Evolutionary conservation across 53 echinoderm and acorn worm species (phyloP), one percentile per base, ranked within the genome.

Genomic region (Temnopleurus reevesii): DNA sequence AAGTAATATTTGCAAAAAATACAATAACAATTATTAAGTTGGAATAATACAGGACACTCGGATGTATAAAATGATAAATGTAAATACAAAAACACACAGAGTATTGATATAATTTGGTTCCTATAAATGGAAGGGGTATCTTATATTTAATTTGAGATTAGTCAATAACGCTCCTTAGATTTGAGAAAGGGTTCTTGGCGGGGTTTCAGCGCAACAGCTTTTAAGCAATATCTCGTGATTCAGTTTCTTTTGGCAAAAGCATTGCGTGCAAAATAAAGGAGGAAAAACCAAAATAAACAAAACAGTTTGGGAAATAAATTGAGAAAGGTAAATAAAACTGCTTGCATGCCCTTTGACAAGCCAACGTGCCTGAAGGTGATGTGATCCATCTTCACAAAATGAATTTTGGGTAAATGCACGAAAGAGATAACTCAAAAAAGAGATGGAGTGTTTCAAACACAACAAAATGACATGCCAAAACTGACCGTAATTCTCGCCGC

Each of bases 401-500:
- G 56, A 90, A 61, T 58, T 38, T 77, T 90, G 90, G 46, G 80
- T 80, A 41, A 49, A 90, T 58, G 60, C 59, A 90, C 81, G 45
- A 90, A 57, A 59, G 55, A 36, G 15, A 47, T 34, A 79, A 89
- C 30, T 86, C 41, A 55, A 89, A 45, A 77, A 41, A 31, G 55
- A 55, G 45, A 57, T 90, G 80, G 29, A 84, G 64, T 71, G 63
- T 66, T n/a, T 56, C 77, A 86, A 86, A 76, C 35, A 79, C 29
- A n/a, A n/a, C n/a, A 61, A 60, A 86, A 90, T 51, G 53, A 46
- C 71, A 91, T 44, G 84, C 82, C 66, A 63, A 76, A 60, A 97
- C 97, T 97, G 97, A 97, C 97, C 97, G 95, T 93, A 92, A 88
- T 95, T 97, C 91, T 97, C 97, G 89, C 97, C 97, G 93, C 97